Conservation (phyloP, 2,888 invertebrate species). For the Ectobius pallidus region DNA sequence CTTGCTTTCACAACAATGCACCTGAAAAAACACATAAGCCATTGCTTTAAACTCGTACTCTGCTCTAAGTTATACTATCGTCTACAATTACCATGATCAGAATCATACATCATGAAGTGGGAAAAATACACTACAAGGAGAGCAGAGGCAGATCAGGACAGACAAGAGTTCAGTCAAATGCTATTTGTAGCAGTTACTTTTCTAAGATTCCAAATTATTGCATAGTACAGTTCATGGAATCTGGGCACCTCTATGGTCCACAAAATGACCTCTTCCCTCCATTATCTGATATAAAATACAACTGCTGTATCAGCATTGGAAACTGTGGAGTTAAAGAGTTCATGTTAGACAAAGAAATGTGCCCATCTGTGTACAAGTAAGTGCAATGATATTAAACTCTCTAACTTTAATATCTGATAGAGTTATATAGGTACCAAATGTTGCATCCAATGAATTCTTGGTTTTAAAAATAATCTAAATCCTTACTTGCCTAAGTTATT, state of each 20-base stretch:
- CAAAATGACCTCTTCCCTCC: conserved; percentile 29
- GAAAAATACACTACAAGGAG: conserved; percentile 31
- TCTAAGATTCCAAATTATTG: conserved; percentile 30
- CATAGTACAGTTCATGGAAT: conserved; percentile 23
- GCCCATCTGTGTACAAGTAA: not conserved
- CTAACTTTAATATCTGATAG: not conserved
- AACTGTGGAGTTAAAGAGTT: conserved; percentile 12
- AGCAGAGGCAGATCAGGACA: conserved; percentile 27
- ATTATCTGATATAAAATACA: conserved; percentile 23
- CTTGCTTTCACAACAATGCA: conserved; percentile 38
- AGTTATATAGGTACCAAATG: not conserved
- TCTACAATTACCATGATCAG: conserved; percentile 29
- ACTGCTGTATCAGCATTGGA: not conserved
- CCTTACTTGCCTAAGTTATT: not conserved
- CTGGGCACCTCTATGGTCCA: conserved; percentile 32
- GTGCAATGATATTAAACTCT: not conserved
- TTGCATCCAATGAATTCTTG: not conserved
- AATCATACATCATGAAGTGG: conserved; percentile 30
- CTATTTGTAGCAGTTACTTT: conserved; percentile 10
- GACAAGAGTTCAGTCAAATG: conserved; percentile 31
- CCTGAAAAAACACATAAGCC: conserved; percentile 38
- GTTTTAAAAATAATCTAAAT: not conserved
- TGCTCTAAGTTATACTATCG: conserved; percentile 31
- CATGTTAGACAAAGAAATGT: conserved; percentile 29
- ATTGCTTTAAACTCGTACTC: conserved; percentile 35